Base-by-base conservation (phyloP, 2,888 invertebrate species). In the Lasius platythorax region DNA sequence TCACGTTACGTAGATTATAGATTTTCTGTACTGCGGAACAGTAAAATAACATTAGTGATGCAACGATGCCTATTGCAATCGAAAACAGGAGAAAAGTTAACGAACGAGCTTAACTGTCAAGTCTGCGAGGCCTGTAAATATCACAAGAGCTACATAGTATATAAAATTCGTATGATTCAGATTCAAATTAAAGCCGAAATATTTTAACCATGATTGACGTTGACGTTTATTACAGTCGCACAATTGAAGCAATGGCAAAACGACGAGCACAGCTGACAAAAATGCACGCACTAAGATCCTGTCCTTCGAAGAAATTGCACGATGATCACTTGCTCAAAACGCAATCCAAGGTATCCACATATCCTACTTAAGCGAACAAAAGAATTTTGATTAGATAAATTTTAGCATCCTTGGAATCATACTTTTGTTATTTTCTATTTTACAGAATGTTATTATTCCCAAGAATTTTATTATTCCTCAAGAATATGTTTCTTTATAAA, bases 221-320 rank as follows among this genome's bases (percentile, higher is more conserved):
- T 53, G 11, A 18, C 33, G 23, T 63, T 50, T 23, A 30, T 56
- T 40, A 12, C 4, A 64, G n/a, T 23, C 15, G 33, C 23, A 46
- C 12, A 11, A 4, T 73, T 58, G 23, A 61, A 28, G n/a, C 28
- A 43, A 33, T 23, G 46, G 23, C 79, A 46, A 28, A 61, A 74
- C 73, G 79, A 79, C 40, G 61, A 50, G 28, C 18, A 63, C 58
- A 72, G 46, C 33, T 72, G 46, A 73, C 18, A 23, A 33, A 8
- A 61, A 46, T 61, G 46, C n/a, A 23, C 1, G 9, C 28, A 23
- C 12, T 0, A 15, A 53, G 9, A 56, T 11, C n/a, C 8, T 18
- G 8, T 28, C 12, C 28, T 53, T 53, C 30, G 58, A 73, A 5
- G 33, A 79, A 46, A 72, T 43, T 12, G 15, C 58, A 37, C 18